Base-by-base conservation (phyloP, 2,797 vertebrate species). In the Chelon auratus region DNA sequence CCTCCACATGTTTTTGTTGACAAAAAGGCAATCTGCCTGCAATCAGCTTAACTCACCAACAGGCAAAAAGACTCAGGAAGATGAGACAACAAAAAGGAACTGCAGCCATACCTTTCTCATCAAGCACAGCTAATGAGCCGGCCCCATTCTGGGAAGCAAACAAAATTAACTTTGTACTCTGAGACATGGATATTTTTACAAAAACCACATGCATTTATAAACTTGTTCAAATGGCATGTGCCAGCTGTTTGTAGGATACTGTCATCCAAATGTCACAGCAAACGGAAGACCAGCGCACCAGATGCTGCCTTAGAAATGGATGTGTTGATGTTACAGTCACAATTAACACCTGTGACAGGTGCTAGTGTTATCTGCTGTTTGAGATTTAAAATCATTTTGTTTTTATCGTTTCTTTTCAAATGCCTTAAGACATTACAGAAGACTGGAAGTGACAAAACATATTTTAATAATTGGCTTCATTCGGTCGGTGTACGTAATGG, bases 281-380 rank as follows among this genome's bases (percentile, higher is more conserved):
- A 79, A 80, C 68, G 60, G 11, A 42, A 64, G 74, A 68, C 12
- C 40, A 51, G 37, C 18, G 14, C 4, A n/a, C 55, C 78, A 84
- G 71, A 82, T 83, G 83, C 63, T 76, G 43, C 56, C 63, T 64
- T 51, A 33, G 57, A 82, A 86, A 82, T 45, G 47, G 15, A 55
- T 26, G n/a, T 22, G 39, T 71, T 84, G 68, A 58, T 74, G 69
- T 77, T 62, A 59, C 68, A 33, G 61, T 81, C 71, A 72, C 62
- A 80, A 82, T 87, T 81, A 87, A 70, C 76, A 77, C 70, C 74
- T 86, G 85, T 62, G 71, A 77, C 85, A 83, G 72, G 75, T 66
- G 71, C 45, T 0, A 14, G 2, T 40, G 61, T 50, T 76, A 73
- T 77, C 67, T 73, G 66, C 68, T 81, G 78, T 72, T 45, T 42